phyloP scores from a whole-genome alignment of 2,113 vertebrate genomes.

The Mesocricetus auratus region DNA sequence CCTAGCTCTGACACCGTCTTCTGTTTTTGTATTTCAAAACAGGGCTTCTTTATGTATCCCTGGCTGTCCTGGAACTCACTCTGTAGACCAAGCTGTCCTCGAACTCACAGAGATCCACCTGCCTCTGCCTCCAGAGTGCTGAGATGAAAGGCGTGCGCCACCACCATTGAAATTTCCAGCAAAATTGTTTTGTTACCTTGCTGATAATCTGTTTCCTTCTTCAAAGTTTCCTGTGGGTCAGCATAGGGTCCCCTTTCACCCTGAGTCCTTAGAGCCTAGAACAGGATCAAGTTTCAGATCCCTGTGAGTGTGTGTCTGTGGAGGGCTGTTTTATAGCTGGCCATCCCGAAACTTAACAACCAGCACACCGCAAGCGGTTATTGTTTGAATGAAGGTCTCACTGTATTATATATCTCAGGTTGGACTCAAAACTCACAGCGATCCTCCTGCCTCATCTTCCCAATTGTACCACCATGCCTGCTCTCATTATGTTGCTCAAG shows the following conservation, averaged over 20 bases:
- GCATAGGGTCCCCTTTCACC: not conserved
- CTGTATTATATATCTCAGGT: not conserved
- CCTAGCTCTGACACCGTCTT: not conserved
- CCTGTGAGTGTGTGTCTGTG: not conserved
- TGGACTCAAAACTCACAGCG: not conserved
- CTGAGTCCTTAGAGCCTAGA: not conserved
- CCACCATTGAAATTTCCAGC: not conserved
- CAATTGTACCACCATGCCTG: not conserved
- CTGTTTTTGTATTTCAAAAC: not conserved
- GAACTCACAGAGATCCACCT: not conserved
- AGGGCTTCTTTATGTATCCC: not conserved
- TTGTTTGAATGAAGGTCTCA: not conserved
- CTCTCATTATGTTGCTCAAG: not conserved
- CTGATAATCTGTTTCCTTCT: slow-evolving; percentile 1
- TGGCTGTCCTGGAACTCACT: not conserved
- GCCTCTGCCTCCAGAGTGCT: not conserved
- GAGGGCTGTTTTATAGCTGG: not conserved
- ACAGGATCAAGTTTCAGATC: not conserved
- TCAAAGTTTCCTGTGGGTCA: not conserved
- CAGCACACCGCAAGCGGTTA: not conserved
- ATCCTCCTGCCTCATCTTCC: not conserved
- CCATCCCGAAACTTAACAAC: not conserved
- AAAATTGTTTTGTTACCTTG: not conserved
- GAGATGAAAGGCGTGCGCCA: not conserved
- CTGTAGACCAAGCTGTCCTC: not conserved